A percentile compares a stretch with the other conserved stretches of the same genome.
These are phyloP conservation scores for Clamator glandarius DNA, from an alignment of 2,797 vertebrate genomes.

Conservation along the genomic window DNA sequence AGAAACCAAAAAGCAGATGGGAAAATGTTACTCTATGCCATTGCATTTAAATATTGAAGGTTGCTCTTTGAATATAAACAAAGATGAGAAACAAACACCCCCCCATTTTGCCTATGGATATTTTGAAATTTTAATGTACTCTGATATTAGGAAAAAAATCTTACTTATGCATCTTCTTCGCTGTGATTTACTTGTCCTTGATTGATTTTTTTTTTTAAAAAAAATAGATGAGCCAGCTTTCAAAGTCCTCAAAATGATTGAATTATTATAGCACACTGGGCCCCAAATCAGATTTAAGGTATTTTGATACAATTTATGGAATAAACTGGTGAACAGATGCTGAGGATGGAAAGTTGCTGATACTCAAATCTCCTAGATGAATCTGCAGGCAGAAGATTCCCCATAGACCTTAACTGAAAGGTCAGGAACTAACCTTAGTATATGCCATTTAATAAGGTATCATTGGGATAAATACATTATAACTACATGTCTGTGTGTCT, in stretches of 20 bases:
- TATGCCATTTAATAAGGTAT: slow-evolving; percentile 37
- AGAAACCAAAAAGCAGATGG: background rate
- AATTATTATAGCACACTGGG: slow-evolving; percentile 72
- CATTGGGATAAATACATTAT: background rate
- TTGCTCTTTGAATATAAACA: background rate
- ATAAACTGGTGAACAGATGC: slow-evolving; percentile 66
- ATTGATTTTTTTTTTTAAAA: slow-evolving; percentile 67
- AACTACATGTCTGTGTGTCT: background rate
- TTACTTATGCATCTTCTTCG: slow-evolving; percentile 61
- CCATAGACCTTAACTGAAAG: slow-evolving; percentile 30
- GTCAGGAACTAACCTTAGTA: slow-evolving; percentile 48
- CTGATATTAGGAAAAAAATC: background rate
- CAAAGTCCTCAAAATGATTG: slow-evolving; percentile 70
- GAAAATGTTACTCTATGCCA: background rate
- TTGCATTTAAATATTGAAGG: slow-evolving; percentile 1
- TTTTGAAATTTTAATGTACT: slow-evolving; percentile 8
- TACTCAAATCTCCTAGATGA: background rate
- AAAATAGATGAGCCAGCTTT: slow-evolving; percentile 73
- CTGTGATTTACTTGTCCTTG: slow-evolving; percentile 66
- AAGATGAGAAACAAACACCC: background rate
- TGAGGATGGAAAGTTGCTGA: slow-evolving; percentile 28
- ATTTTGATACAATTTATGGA: slow-evolving; percentile 57
- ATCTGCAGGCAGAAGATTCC: slow-evolving; percentile 30
- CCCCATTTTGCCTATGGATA: background rate
- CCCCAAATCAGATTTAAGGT: slow-evolving; percentile 75